A percentile compares a stretch with the other conserved stretches of the same genome.
phyloP scores from a whole-genome alignment of 2,797 vertebrate genomes.

The Coilia nasus region DNA sequence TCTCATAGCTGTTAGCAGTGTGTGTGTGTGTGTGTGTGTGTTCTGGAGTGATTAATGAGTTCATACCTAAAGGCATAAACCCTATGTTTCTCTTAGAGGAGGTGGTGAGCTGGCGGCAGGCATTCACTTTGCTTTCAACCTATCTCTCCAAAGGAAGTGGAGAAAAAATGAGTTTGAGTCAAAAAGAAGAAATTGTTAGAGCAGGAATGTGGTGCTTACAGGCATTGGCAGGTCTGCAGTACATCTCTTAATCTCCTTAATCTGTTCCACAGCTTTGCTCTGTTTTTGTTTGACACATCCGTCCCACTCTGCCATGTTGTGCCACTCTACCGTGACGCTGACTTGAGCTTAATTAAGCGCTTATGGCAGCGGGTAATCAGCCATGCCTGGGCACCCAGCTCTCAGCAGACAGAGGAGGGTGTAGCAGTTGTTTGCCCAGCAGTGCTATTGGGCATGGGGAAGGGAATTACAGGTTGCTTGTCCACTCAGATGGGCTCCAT shows the following conservation, averaged over 20 bases:
- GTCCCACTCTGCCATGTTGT: neutral
- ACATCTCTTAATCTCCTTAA: constrained; percentile 13
- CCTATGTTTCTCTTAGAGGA: constrained; percentile 13
- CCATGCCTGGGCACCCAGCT: neutral
- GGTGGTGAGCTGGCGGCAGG: neutral
- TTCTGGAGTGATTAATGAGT: neutral
- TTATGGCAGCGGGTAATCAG: constrained; percentile 27
- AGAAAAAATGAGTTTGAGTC: neutral
- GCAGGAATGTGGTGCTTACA: constrained; percentile 26
- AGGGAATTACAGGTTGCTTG: neutral
- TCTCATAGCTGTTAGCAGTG: neutral
- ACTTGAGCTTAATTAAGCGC: constrained; percentile 32
- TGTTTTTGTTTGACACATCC: constrained; percentile 19
- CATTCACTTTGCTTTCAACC: constrained; percentile 6
- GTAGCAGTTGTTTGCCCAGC: neutral
- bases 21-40: neutral
- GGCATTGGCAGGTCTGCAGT: constrained; percentile 30
- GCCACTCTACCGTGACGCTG: constrained; percentile 11
- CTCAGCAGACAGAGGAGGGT: neutral
- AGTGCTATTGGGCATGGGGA: neutral
- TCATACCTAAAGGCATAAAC: neutral
- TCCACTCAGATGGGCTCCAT: neutral
- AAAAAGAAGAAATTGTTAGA: neutral
- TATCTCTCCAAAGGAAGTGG: neutral
- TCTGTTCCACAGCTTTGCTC: neutral